Percentiles rank a stretch among this genome's conserved stretches.
phyloP scores from a whole-genome alignment of 2,113 vertebrate genomes.

The Ophiodon elongatus region DNA sequence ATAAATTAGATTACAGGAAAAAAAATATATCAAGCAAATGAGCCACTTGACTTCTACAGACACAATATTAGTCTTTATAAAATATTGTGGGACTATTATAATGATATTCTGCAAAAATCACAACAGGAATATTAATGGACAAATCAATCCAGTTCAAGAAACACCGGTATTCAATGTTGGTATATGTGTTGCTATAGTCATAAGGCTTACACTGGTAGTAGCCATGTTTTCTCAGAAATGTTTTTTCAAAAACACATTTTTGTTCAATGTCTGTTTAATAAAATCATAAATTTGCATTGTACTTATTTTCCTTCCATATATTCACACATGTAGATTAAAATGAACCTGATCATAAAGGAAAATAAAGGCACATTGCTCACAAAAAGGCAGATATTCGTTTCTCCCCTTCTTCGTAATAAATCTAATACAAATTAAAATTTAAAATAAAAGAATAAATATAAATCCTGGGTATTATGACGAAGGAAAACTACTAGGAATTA shows the following conservation, averaged over 20 bases:
- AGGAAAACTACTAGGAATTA: conserved; percentile 1
- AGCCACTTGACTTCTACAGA: neutral
- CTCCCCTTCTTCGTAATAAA: neutral
- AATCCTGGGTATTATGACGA: neutral
- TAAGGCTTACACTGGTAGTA: neutral
- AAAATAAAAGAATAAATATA: conserved; percentile 12
- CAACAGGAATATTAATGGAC: neutral
- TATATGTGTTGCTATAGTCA: neutral
- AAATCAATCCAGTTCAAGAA: conserved; percentile 3
- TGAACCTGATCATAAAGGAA: neutral
- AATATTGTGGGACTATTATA: neutral
- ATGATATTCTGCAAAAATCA: neutral
- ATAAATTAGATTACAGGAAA: neutral
- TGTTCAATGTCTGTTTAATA: conserved; percentile 34
- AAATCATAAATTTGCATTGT: conserved; percentile 17
- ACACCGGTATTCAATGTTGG: neutral
- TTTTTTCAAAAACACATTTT: neutral
- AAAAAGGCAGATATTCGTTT: neutral
- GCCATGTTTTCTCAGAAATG: neutral
- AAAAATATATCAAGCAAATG: neutral
- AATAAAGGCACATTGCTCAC: neutral
- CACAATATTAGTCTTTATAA: neutral
- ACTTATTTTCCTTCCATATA: neutral
- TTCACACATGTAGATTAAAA: neutral
- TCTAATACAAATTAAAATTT: neutral